phyloP scores from a whole-genome alignment of 2,888 invertebrate genomes.

The Caenorhabditis zanzibari region DNA sequence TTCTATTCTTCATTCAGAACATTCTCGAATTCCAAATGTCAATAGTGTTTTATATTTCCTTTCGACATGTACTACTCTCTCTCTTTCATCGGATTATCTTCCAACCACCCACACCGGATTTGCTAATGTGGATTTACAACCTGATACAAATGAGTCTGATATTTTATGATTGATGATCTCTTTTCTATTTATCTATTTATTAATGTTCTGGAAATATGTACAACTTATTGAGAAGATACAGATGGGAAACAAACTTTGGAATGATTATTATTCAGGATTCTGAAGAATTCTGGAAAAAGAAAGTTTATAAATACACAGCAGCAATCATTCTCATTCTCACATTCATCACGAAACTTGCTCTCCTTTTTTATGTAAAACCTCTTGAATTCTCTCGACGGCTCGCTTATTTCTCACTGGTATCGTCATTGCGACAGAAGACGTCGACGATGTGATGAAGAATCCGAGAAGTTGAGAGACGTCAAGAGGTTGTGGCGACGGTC shows the following conservation, averaged over 20 bases:
- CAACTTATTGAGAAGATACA: neutral
- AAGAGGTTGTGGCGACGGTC: conserved; percentile 16
- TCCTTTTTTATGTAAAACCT: conserved; percentile 19
- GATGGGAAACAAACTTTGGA: neutral
- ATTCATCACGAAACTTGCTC: conserved; percentile 29
- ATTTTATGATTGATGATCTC: conserved; percentile 22
- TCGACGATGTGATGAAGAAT: conserved; percentile 30
- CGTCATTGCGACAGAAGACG: conserved; percentile 21
- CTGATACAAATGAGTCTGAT: conserved; percentile 29
- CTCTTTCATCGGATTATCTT: conserved; percentile 28
- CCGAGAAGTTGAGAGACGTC: conserved; percentile 43
- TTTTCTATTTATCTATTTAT: neutral
- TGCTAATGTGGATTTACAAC: conserved; percentile 26
- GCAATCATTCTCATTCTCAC: conserved; percentile 18
- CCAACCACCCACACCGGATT: conserved; percentile 46
- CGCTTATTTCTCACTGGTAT: conserved; percentile 34
- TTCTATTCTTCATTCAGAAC: neutral
- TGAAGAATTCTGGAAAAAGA: conserved; percentile 2
- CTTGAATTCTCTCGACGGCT: conserved; percentile 41
- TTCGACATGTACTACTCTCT: neutral
- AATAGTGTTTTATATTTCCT: conserved; percentile 6
- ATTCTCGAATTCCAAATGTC: neutral
- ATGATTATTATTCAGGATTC: conserved; percentile 27
- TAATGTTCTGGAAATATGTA: neutral
- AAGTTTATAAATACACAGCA: conserved; percentile 32